A percentile compares a stretch with the other conserved stretches of the same genome.
Evolutionary conservation across 2,797 vertebrate genomes (phyloP).

Genomic region (Apodemus agrarius): DNA sequence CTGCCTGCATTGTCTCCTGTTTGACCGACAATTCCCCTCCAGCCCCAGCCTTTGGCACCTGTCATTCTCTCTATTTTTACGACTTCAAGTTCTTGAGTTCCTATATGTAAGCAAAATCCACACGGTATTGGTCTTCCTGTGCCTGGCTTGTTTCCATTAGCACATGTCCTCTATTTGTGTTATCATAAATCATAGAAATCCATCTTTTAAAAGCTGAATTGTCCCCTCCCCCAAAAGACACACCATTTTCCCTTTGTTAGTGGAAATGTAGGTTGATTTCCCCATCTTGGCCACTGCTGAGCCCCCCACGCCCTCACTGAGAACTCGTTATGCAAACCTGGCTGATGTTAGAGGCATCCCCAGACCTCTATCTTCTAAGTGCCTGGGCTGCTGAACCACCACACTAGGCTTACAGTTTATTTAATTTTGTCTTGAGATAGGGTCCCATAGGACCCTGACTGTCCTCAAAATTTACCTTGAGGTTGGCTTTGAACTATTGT

Average conservation of each 20-base stretch:
- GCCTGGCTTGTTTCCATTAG: background rate
- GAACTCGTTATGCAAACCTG: no score
- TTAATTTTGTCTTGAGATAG: background rate
- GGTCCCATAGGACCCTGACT: no score
- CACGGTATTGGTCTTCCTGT: background rate
- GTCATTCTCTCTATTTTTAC: background rate
- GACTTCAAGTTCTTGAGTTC: background rate
- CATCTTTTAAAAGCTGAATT: background rate
- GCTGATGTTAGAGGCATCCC: background rate
- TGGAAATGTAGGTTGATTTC: background rate
- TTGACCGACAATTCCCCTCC: background rate
- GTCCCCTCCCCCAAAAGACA: background rate
- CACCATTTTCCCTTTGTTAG: background rate
- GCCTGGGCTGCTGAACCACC: background rate
- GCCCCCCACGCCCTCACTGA: background rate
- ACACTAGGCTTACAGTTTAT: background rate
- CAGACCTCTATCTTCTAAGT: background rate
- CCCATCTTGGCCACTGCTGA: background rate
- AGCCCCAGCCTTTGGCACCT: background rate
- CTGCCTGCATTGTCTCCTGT: background rate
- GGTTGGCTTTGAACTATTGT: background rate
- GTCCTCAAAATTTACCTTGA: background rate
- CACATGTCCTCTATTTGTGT: background rate
- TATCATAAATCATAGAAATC: background rate
- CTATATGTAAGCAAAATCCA: no score